Conservation (phyloP, 2,113 vertebrate genomes). For the Spea bombifrons region DNA sequence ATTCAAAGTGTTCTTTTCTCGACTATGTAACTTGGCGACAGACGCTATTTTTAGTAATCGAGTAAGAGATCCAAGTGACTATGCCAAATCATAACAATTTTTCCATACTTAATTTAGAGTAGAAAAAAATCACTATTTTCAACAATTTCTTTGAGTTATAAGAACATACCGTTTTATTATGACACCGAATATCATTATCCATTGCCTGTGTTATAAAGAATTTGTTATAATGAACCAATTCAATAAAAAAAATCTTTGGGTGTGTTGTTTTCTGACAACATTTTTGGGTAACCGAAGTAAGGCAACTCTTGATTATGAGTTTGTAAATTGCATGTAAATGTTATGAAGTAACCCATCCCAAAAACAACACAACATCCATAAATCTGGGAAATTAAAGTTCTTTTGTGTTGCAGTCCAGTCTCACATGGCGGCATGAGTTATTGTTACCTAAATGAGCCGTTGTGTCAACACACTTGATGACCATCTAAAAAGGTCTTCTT, state of each 20-base stretch:
- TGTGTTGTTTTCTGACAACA: neutral
- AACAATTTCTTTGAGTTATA: neutral
- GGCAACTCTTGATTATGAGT: too few relatives aligned
- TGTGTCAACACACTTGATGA: too few relatives aligned
- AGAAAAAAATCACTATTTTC: constrained; percentile 7
- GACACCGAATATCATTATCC: neutral
- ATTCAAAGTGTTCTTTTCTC: constrained; percentile 20
- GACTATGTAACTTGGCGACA: constrained; percentile 34
- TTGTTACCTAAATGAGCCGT: too few relatives aligned
- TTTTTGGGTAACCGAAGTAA: too few relatives aligned
- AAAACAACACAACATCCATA: too few relatives aligned
- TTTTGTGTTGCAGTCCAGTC: too few relatives aligned
- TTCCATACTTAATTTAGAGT: constrained; percentile 26
- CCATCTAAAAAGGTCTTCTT: too few relatives aligned
- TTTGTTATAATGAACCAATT: neutral
- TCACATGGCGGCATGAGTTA: too few relatives aligned
- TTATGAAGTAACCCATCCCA: too few relatives aligned
- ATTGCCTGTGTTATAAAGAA: neutral
- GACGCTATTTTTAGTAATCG: constrained; percentile 26
- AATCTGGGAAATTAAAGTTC: too few relatives aligned
- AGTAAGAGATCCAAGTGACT: constrained; percentile 17
- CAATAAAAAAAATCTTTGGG: neutral
- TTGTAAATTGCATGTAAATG: too few relatives aligned
- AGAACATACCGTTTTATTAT: neutral
- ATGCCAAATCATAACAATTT: constrained; percentile 21